Conservation (phyloP, 2,888 invertebrate genomes). For the Eumerus sabulonum region DNA sequence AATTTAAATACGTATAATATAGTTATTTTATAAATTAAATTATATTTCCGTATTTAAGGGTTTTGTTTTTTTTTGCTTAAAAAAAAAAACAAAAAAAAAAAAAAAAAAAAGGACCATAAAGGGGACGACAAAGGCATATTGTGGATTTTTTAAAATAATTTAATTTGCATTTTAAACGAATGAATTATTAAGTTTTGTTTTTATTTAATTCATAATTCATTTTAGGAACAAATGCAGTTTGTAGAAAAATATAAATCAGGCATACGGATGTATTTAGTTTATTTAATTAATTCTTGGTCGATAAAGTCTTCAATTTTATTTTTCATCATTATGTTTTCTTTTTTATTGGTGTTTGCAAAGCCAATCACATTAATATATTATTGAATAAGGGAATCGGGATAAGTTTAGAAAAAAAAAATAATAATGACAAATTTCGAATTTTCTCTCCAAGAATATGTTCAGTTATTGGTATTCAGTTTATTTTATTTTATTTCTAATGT, state of each 20-base stretch:
- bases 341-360: slow-evolving; percentile 14
- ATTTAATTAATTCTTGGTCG: slow-evolving; percentile 34
- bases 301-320: slow-evolving; percentile 20
- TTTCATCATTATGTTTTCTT: slow-evolving; percentile 5
- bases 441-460: slow-evolving; percentile 10
- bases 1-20: slow-evolving; percentile 14
- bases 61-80: neutral
- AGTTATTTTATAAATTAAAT: slow-evolving; percentile 6
- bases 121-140: slow-evolving; percentile 47
- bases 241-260: slow-evolving; percentile 56
- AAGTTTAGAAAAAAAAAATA: slow-evolving; percentile 2
- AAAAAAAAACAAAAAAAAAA: slow-evolving; percentile 21
- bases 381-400: neutral
- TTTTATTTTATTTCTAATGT: neutral
- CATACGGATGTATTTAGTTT: slow-evolving; percentile 10
- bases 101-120: too few relatives aligned
- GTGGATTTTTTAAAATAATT: slow-evolving; percentile 37
- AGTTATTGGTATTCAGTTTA: slow-evolving; percentile 4
- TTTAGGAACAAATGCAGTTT: slow-evolving; percentile 55
- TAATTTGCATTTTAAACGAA: neutral
- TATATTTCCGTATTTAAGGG: neutral
- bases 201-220: slow-evolving; percentile 30
- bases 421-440: slow-evolving; percentile 1
- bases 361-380: slow-evolving; percentile 15
- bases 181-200: neutral